Base-by-base conservation (phyloP, 2,888 invertebrate genomes). In the Tuta absoluta region DNA sequence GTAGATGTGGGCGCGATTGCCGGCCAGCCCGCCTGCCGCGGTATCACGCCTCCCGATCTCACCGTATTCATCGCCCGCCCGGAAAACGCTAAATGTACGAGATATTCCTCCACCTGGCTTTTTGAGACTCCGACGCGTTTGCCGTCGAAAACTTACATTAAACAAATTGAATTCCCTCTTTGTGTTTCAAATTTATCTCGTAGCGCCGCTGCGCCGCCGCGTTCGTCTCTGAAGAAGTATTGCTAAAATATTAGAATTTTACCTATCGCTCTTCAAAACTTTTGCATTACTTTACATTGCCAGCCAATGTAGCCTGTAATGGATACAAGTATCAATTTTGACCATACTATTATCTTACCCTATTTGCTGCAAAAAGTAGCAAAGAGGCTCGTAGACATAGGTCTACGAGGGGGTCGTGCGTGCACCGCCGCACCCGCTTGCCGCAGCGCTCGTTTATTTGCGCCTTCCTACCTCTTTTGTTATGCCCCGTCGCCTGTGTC, bases 391-490 rank as follows among this genome's bases (percentile, higher is more conserved):
- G 61, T 59, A 64, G 59, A 62, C 63, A 56, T 56, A 59, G 62
- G 60, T 41, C 37, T 63, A 51, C 28, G 45, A 62, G 70, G 72
- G 73, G 72, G 72, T 75, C 72, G 77, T 82, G 84, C 83, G 82
- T 84, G 79, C 80, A 78, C 81, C 74, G 72, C 74, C 77, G 81
- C 74, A 71, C 74, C 81, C 75, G 83, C 80, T 82, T 84, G 80
- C 84, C 81, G 83, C 86, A 85, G 79, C 78, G 86, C 86, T 87
- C 88, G 87, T 88, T 89, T 89, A 88, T 89, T 88, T 88, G 87
- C 85, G 85, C 86, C 86, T 89, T 89, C 82, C 85, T 84, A 85
- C 83, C 86, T 87, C 89, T 87, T 88, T 91, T 90, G 89, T 90
- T 89, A 84, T 78, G 85, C 85, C 81, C 82, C 84, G 87, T 87